These are phyloP conservation scores for Eumerus sabulonum DNA, from an alignment of 2,888 invertebrate genomes.

Conservation along the genomic window DNA sequence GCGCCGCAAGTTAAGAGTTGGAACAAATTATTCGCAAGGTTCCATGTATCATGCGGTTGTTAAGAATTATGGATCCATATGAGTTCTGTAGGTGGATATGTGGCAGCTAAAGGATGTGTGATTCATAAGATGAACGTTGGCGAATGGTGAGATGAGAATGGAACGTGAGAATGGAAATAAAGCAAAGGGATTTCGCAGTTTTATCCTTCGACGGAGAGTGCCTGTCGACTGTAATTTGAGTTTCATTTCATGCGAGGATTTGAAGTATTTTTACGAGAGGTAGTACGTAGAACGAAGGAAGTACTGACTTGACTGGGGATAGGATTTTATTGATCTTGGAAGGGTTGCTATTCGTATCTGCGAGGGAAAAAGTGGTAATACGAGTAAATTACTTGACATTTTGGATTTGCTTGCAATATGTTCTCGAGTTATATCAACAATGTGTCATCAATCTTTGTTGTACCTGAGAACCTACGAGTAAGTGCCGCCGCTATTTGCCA, in stretches of 20 bases:
- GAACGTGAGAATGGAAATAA: conserved; percentile 41
- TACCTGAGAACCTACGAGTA: no score
- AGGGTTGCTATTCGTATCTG: no score
- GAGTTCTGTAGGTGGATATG: conserved; percentile 21
- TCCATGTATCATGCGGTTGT: conserved; percentile 44
- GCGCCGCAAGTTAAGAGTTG: conserved; percentile 30
- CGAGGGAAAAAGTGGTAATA: neutral
- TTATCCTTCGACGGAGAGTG: conserved; percentile 1
- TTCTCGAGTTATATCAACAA: no score
- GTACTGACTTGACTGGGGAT: no score
- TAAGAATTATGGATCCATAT: conserved; percentile 50
- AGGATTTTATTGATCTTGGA: no score
- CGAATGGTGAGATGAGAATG: conserved; percentile 1
- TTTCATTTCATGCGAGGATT: conserved; percentile 3
- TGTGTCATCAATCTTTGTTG: no score
- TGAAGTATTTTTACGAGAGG: no score
- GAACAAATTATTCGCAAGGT: conserved; percentile 47
- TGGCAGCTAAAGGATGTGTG: no score
- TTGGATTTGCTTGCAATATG: no score
- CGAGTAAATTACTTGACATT: no score
- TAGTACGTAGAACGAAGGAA: no score
- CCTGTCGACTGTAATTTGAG: conserved; percentile 19
- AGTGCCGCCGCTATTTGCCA: no score
- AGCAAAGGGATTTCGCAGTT: conserved; percentile 1
- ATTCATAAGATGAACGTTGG: neutral